Evolutionary conservation across 2,797 vertebrate genomes (phyloP).

Genomic region (Danionella dracula): DNA sequence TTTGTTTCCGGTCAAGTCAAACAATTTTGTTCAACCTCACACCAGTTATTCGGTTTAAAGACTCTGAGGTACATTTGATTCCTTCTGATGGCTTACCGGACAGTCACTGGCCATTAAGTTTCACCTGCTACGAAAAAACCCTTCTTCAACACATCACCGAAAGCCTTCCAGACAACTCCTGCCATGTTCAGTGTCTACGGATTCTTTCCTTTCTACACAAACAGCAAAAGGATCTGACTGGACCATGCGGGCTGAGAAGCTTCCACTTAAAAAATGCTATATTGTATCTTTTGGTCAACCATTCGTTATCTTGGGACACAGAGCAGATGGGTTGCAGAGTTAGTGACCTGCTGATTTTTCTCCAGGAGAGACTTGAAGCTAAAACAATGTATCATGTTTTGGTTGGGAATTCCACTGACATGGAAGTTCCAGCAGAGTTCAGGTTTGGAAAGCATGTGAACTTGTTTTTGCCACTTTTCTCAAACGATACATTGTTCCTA

Average conservation of each 20-base stretch:
- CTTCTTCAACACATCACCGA: constrained; percentile 71
- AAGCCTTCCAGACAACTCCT: constrained; percentile 71
- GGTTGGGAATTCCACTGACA: constrained; percentile 72
- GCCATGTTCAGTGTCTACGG: constrained; percentile 81
- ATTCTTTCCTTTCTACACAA: constrained; percentile 80
- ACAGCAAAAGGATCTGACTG: constrained; percentile 74
- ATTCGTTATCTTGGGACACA: constrained; percentile 66
- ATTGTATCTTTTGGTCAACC: constrained; percentile 70
- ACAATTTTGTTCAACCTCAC: constrained; percentile 75
- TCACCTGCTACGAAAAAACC: constrained; percentile 73
- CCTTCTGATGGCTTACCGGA: constrained; percentile 48
- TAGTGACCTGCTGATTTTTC: constrained; percentile 73
- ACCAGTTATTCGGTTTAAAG: constrained; percentile 77
- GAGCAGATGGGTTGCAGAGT: constrained; percentile 62
- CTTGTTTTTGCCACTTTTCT: constrained; percentile 78
- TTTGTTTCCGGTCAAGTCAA: constrained; percentile 83
- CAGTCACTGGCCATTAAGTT: constrained; percentile 76
- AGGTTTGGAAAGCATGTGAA: constrained; percentile 73
- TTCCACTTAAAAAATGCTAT: constrained; percentile 82
- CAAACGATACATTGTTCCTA: constrained; percentile 65
- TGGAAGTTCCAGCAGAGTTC: constrained; percentile 69
- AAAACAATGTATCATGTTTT: constrained; percentile 78
- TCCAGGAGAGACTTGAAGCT: constrained; percentile 75
- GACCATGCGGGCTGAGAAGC: constrained; percentile 68
- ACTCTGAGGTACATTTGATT: constrained; percentile 74